Conservation (phyloP, 2,888 invertebrate species). For the Drosophila kokeensis region DNA sequence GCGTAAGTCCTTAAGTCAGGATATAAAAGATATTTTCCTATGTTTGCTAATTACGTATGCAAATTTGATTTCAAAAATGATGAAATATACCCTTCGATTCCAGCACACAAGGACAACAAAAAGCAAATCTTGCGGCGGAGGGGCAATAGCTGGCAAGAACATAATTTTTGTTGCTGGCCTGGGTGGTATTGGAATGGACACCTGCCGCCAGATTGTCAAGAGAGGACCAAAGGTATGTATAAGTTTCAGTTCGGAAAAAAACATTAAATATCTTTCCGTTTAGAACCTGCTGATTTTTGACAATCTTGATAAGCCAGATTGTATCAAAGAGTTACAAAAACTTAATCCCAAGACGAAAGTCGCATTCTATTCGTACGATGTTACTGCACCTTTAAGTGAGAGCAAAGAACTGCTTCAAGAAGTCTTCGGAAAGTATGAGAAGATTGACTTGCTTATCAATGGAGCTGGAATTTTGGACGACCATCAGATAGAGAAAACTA, state of each 20-base stretch:
- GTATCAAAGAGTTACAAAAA: slow-evolving; percentile 25
- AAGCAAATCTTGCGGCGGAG: neutral
- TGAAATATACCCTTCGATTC: neutral
- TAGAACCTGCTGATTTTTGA: slow-evolving; percentile 79
- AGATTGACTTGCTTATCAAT: slow-evolving; percentile 77
- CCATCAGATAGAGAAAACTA: slow-evolving; percentile 67
- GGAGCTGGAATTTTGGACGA: slow-evolving; percentile 75
- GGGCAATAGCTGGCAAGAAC: slow-evolving; percentile 55
- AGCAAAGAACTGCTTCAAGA: slow-evolving; percentile 67
- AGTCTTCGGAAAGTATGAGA: slow-evolving; percentile 54
- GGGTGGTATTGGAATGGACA: slow-evolving; percentile 79
- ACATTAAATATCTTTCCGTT: neutral
- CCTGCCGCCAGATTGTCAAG: slow-evolving; percentile 64
- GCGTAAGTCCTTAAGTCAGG: neutral
- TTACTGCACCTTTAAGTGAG: slow-evolving; percentile 64
- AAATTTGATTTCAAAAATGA: neutral
- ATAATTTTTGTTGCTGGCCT: slow-evolving; percentile 77
- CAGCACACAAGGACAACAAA: neutral
- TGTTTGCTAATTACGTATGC: neutral
- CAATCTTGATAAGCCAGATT: slow-evolving; percentile 55
- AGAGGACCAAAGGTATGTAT: slow-evolving; percentile 43
- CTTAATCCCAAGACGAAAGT: slow-evolving; percentile 51
- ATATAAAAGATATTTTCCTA: neutral
- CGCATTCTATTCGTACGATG: slow-evolving; percentile 67
- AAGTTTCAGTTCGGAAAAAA: neutral